phyloP scores from a whole-genome alignment of 2,797 vertebrate genomes.

The Melanogrammus aeglefinus region DNA sequence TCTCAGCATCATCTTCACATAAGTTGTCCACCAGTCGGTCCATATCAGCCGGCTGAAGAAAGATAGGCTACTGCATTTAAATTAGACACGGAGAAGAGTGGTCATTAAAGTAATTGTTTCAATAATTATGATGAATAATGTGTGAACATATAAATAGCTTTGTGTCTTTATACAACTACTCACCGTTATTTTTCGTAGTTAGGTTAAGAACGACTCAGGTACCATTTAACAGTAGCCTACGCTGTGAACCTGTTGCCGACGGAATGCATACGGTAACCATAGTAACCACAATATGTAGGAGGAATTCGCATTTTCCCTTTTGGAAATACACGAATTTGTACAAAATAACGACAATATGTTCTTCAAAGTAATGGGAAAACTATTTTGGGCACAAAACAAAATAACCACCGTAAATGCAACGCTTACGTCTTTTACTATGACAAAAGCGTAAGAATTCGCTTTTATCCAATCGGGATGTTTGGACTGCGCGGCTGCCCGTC shows the following conservation, averaged over 20 bases:
- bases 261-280: not conserved
- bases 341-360: no score
- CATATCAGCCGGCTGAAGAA: conserved; percentile 14
- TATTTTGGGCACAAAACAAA: not conserved
- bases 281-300: not conserved
- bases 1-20: conserved; percentile 85
- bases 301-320: not conserved
- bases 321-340: not conserved
- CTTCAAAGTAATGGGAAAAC: not conserved
- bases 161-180: not conserved
- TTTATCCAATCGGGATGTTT: conserved; percentile 7
- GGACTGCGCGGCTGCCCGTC: conserved; percentile 45
- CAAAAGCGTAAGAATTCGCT: not conserved
- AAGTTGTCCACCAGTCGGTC: conserved; percentile 75
- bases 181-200: not conserved
- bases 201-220: not conserved
- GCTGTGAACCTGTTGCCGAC: not conserved
- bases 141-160: not conserved
- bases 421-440: not conserved
- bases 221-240: not conserved
- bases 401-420: no score
- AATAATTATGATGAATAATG: not conserved
- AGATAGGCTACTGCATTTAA: not conserved
- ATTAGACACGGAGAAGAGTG: not conserved
- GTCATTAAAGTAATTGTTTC: not conserved